Percentiles rank a stretch among this genome's conserved stretches.
phyloP scores from a whole-genome alignment of 2,113 vertebrate genomes.

The Esox niger region DNA sequence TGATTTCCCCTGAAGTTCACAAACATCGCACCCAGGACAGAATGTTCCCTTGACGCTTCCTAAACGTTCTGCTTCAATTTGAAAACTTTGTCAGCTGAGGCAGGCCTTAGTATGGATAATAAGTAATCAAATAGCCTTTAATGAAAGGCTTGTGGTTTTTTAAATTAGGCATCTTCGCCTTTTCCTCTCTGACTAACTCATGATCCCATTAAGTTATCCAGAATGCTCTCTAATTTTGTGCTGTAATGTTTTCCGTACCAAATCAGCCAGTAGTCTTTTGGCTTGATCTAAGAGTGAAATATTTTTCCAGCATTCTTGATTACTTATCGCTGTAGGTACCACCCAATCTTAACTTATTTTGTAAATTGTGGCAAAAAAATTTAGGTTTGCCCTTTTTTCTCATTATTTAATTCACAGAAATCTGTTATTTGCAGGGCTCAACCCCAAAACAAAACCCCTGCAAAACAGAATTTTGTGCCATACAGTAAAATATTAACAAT shows the following conservation, averaged over 20 bases:
- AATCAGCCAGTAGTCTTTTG: neutral
- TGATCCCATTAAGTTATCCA: neutral
- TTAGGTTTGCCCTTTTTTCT: neutral
- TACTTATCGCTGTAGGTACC: neutral
- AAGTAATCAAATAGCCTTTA: too few relatives aligned
- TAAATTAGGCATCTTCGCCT: too few relatives aligned
- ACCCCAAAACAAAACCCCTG: neutral
- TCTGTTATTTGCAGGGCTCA: slow-evolving; percentile 1
- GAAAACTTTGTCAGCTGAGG: too few relatives aligned
- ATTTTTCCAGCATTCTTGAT: slow-evolving; percentile 1
- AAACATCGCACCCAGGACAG: too few relatives aligned
- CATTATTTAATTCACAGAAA: neutral
- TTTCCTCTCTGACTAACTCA: too few relatives aligned
- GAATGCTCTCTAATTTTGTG: slow-evolving; percentile 2
- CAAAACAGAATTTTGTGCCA: neutral
- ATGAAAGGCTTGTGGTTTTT: too few relatives aligned
- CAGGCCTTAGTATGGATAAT: too few relatives aligned
- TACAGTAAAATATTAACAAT: neutral
- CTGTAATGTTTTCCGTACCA: neutral
- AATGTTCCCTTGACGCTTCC: too few relatives aligned
- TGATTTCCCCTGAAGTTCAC: neutral
- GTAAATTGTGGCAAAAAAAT: neutral
- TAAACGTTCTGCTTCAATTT: too few relatives aligned
- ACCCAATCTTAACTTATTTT: neutral
- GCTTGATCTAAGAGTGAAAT: neutral